These are phyloP conservation scores for Acrocyrtus sp. DNA, from an alignment of 2,888 invertebrate species.

Conservation along the genomic window DNA sequence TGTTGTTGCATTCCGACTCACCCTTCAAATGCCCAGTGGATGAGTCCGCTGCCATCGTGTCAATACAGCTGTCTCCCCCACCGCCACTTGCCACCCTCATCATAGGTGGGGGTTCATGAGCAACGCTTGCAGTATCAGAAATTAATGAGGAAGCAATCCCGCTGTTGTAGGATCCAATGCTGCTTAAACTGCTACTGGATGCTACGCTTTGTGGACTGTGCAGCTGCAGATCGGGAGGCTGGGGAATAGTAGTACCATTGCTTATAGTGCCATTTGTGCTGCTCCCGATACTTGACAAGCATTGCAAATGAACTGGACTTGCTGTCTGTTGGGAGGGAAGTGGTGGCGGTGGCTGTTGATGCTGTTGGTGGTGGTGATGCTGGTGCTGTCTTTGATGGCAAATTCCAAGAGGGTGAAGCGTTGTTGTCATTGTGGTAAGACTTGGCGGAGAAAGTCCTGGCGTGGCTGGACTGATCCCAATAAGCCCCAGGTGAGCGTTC, in stretches of 20 bases:
- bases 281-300: slow-evolving; percentile 46
- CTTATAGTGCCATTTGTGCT: slow-evolving; percentile 19
- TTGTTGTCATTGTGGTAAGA: slow-evolving; percentile 54
- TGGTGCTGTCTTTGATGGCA: slow-evolving; percentile 49
- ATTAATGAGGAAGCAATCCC: slow-evolving; percentile 30
- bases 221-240: slow-evolving; percentile 43
- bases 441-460: slow-evolving; percentile 44
- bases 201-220: slow-evolving; percentile 52
- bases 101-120: slow-evolving; percentile 44
- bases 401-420: slow-evolving; percentile 52
- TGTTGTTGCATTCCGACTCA: slow-evolving; percentile 43
- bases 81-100: slow-evolving; percentile 27
- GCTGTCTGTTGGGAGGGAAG: slow-evolving; percentile 26
- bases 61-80: slow-evolving; percentile 40
- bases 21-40: slow-evolving; percentile 41
- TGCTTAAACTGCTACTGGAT: slow-evolving; percentile 49
- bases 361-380: slow-evolving; percentile 22
- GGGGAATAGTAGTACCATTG: slow-evolving; percentile 29
- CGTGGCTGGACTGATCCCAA: slow-evolving; percentile 46
- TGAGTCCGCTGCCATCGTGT: slow-evolving; percentile 41
- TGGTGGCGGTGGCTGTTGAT: slow-evolving; percentile 26
- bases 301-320: slow-evolving; percentile 51
- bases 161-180: slow-evolving; percentile 36
- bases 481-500: slow-evolving; percentile 55
- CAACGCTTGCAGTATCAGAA: slow-evolving; percentile 44